Percentiles rank a stretch among this genome's conserved stretches.
Evolutionary conservation across 2,797 vertebrate genomes (phyloP).

Genomic region (Dromococcyx pavoninus): DNA sequence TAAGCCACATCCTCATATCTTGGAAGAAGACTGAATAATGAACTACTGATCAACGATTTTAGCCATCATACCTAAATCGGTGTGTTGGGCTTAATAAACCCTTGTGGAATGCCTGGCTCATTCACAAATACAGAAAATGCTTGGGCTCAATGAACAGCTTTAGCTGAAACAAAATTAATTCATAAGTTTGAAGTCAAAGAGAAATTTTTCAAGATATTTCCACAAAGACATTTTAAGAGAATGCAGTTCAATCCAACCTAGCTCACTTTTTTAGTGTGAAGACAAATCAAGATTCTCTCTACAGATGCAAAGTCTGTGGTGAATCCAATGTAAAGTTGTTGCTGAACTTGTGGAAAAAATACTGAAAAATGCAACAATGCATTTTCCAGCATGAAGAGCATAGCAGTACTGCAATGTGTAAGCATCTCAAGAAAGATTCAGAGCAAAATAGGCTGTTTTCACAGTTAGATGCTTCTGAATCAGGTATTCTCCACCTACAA

Average conservation of each 20-base stretch:
- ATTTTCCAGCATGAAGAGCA: neutral
- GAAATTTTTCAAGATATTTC: neutral
- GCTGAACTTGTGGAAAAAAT: neutral
- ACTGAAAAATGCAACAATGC: neutral
- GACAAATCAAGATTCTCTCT: neutral
- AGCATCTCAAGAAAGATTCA: neutral
- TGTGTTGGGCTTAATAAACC: neutral
- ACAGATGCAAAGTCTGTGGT: neutral
- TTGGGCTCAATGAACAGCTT: neutral
- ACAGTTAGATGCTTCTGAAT: neutral
- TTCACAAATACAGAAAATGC: neutral
- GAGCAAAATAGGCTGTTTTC: neutral
- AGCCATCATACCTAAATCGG: fast-evolving
- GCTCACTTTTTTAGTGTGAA: neutral
- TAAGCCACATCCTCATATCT: neutral
- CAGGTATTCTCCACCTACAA: neutral
- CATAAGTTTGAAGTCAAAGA: neutral
- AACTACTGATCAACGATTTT: neutral
- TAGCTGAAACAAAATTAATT: neutral
- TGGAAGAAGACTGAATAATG: neutral
- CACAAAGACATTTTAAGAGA: neutral
- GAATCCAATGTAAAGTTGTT: neutral
- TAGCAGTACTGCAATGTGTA: neutral
- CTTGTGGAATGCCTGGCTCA: neutral
- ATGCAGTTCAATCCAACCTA: neutral